phyloP scores from a whole-genome alignment of 2,888 invertebrate genomes.

The Hydriomena furcata region DNA sequence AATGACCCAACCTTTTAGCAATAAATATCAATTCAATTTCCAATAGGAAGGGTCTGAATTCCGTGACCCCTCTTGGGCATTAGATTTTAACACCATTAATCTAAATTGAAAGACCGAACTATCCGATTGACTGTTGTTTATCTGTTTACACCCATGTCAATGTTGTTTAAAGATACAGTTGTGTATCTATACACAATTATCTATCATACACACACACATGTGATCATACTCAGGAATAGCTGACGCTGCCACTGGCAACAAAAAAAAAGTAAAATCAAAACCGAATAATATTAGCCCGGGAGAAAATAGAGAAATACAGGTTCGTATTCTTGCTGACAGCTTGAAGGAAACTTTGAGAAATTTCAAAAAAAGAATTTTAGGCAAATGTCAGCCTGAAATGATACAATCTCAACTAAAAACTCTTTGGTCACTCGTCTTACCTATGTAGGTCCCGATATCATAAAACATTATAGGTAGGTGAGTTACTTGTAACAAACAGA shows the following conservation, averaged over 20 bases:
- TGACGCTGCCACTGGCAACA: no score
- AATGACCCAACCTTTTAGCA: conserved; percentile 31
- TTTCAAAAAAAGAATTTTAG: no score
- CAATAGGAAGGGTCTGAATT: conserved; percentile 38
- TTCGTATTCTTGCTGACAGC: no score
- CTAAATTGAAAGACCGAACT: conserved; percentile 44
- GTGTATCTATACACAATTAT: background rate
- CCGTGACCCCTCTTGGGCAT: conserved; percentile 37
- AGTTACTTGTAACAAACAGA: background rate
- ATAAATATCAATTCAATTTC: conserved; percentile 44
- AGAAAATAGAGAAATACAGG: no score
- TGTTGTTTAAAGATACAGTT: conserved; percentile 10
- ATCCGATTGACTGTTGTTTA: conserved; percentile 38
- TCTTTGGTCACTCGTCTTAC: no score
- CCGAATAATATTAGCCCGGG: no score
- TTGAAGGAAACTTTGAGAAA: no score
- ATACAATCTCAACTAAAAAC: no score
- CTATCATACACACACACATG: background rate
- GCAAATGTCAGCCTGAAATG: no score
- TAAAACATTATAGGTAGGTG: no score
- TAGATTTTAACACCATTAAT: conserved; percentile 51
- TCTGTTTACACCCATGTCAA: conserved; percentile 32
- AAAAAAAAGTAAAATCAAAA: background rate
- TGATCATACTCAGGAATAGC: no score
- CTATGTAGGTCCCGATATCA: no score